These are phyloP conservation scores for Dryadula phaetusa DNA, from an alignment of 2,888 invertebrate species.

Conservation along the genomic window DNA sequence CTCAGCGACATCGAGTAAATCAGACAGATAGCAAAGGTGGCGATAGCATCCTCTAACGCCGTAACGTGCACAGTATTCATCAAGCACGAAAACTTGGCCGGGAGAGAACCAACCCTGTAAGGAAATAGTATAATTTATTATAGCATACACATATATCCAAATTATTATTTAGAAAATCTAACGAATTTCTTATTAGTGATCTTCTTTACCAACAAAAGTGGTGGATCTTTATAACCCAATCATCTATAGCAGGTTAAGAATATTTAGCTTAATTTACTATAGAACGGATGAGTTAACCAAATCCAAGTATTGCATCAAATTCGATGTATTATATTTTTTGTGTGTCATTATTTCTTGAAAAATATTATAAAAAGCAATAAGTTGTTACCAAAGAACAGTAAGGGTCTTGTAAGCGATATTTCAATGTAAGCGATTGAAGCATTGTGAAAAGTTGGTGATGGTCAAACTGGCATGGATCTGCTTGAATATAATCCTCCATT, in stretches of 20 bases:
- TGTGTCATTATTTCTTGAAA: too few species aligned
- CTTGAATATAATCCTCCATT: slow-evolving; percentile 99
- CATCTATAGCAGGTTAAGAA: too few species aligned
- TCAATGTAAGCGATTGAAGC: slow-evolving; percentile 96
- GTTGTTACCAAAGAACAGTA: slow-evolving; percentile 95
- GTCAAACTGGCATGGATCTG: slow-evolving; percentile 99
- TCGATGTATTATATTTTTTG: not conserved
- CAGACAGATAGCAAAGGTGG: slow-evolving; percentile 97
- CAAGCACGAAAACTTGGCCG: slow-evolving; percentile 98
- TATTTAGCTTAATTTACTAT: too few species aligned
- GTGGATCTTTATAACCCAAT: too few species aligned
- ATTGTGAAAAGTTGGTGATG: slow-evolving; percentile 96
- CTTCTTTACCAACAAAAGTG: too few species aligned
- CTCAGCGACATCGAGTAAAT: slow-evolving; percentile 97
- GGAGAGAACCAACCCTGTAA: slow-evolving; percentile 99
- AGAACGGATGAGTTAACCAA: too few species aligned
- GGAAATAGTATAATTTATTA: not conserved
- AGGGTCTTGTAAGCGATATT: slow-evolving; percentile 98
- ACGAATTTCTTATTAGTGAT: too few species aligned
- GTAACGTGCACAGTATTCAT: slow-evolving; percentile 98
- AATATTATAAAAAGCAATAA: not conserved
- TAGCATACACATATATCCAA: not conserved
- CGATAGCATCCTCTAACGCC: slow-evolving; percentile 98
- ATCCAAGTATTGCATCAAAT: too few species aligned
- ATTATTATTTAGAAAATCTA: not conserved